A percentile compares a stretch with the other conserved stretches of the same genome.
Evolutionary conservation across 2,113 vertebrate species (phyloP).

Genomic region (Paramisgurnus dabryanus): DNA sequence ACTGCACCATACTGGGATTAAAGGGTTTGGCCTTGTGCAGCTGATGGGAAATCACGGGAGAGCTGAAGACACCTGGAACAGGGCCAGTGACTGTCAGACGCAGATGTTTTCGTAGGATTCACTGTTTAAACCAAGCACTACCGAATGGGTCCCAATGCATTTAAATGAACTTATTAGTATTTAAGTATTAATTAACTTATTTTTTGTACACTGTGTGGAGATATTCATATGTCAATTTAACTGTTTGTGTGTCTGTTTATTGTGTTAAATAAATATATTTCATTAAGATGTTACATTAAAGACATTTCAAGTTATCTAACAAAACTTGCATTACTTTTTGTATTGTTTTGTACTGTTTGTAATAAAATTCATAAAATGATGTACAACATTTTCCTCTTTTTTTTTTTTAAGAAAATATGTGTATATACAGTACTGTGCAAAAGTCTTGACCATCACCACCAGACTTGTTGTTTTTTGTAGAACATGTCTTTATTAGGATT

Average conservation of each 20-base stretch:
- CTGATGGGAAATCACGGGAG: slow-evolving; percentile 11
- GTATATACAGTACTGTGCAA: not conserved
- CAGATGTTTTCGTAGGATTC: slow-evolving; percentile 8
- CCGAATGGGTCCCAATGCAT: slow-evolving; percentile 11
- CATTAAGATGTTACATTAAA: not conserved
- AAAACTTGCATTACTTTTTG: not conserved
- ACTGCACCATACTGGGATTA: slow-evolving; percentile 9
- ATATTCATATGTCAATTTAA: not conserved
- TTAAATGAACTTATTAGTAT: slow-evolving; percentile 22
- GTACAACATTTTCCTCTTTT: not conserved
- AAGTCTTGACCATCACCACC: too few species aligned
- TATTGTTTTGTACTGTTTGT: not conserved
- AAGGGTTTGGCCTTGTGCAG: not conserved
- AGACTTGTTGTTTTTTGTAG: too few species aligned
- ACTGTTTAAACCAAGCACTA: not conserved
- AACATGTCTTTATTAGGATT: too few species aligned
- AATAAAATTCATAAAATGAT: not conserved
- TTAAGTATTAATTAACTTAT: not conserved
- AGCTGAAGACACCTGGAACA: not conserved
- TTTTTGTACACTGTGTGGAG: not conserved
- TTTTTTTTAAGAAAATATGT: not conserved
- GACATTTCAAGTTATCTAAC: not conserved
- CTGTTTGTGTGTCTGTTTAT: not conserved
- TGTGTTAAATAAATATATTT: too few species aligned
- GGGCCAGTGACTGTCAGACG: not conserved